Evolutionary conservation across 2,888 invertebrate species (phyloP).

Genomic region (Osmoderma eremita): DNA sequence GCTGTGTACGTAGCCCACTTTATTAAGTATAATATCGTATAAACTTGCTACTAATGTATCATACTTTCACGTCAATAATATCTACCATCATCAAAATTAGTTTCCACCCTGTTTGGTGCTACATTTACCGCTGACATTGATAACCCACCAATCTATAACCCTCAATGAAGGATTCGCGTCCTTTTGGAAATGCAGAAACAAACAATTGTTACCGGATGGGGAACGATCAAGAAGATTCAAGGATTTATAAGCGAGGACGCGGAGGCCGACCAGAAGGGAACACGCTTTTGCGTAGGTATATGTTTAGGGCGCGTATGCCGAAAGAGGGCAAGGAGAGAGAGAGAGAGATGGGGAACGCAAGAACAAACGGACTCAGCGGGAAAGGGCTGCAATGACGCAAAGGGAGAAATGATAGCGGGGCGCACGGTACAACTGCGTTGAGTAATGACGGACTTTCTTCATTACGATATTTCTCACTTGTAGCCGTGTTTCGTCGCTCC

Average conservation of each 20-base stretch:
- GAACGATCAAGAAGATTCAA: constrained; percentile 41
- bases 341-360: not conserved
- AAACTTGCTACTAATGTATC: no score
- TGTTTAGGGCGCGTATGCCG: no score
- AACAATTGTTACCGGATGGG: constrained; percentile 36
- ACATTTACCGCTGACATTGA: constrained; percentile 3
- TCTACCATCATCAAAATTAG: no score
- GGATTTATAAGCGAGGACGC: constrained; percentile 49
- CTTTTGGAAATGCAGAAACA: constrained; percentile 35
- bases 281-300: no score
- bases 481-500: constrained; percentile 59
- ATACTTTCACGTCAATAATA: no score
- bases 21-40: no score
- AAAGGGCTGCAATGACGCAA: constrained; percentile 2
- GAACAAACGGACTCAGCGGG: constrained; percentile 2
- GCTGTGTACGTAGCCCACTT: no score
- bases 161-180: constrained; percentile 12
- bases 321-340: not conserved
- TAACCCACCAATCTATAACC: constrained; percentile 21
- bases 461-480: constrained; percentile 62
- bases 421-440: constrained; percentile 49
- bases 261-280: not conserved
- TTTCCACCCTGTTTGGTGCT: no score
- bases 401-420: constrained; percentile 3
- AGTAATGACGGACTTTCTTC: constrained; percentile 62